Base-by-base conservation (phyloP, 2,888 invertebrate species). In the Chaitophorus viminalis region DNA sequence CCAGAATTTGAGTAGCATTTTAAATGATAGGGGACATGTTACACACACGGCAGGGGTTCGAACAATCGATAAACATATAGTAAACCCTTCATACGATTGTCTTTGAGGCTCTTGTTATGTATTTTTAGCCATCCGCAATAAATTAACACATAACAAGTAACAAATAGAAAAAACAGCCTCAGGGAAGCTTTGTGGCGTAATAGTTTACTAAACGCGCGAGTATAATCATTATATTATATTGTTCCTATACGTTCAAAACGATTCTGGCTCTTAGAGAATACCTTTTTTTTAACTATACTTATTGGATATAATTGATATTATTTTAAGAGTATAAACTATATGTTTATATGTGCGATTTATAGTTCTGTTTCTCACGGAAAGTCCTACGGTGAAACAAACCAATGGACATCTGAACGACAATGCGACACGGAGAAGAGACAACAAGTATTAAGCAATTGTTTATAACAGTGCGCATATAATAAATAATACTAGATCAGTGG, bases 1-100 rank as follows among this genome's bases (percentile, higher is more conserved):
- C 29, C 72, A 72, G 60, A 72, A 74, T 74, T 87, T 29, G n/a
- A 6, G 33, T 79, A 74, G 29, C 79, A 18, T 87, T 87, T 81
- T 81, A 87, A 78, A 87, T 87, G 87, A 87, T 87, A 87, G 87
- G 87, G 87, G 87, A 87, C 87, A 81, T 87, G 87, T 87, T 81
- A 87, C 79, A 74, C 79, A 18, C 87, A 25, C 79, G 54, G 25
- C 87, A 25, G 87, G 87, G 74, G 87, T 46, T n/a, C 36, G 79
- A 74, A 87, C 79, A 87, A 87, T 87, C 74, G 79, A 60, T 74
- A 87, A 87, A 87, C 86, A 86, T 72, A 74, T 36, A 86, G 78
- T 77, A 86, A 86, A 72, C 78, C 86, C 78, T 86, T 79, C 33
- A 85, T 85, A 85, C 77, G 70, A 86, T 86, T 86, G 86, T 86